Evolutionary conservation across 2,888 invertebrate species (phyloP).

Genomic region (Laothoe populi): DNA sequence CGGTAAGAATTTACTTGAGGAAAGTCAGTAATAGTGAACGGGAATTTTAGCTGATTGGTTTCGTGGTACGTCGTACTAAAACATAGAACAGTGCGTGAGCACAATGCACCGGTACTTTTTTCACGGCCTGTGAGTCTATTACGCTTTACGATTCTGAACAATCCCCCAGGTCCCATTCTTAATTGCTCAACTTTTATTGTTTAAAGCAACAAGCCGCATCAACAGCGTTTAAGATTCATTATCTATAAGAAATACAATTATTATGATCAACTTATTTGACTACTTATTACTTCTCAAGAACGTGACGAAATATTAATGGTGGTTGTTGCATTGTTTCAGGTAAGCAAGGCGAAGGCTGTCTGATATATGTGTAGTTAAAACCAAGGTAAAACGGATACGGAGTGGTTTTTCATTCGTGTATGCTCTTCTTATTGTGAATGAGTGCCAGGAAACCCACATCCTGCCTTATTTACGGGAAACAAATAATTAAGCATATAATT

Average conservation of each 20-base stretch:
- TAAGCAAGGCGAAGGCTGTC: slow-evolving; percentile 42
- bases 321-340: slow-evolving; percentile 57
- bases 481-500: background rate
- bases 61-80: slow-evolving; percentile 12
- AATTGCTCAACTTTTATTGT: slow-evolving; percentile 63
- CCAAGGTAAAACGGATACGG: slow-evolving; percentile 27
- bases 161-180: slow-evolving; percentile 50
- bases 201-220: slow-evolving; percentile 62
- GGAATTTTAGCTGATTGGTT: slow-evolving; percentile 16
- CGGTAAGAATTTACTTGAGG: background rate
- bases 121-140: slow-evolving; percentile 52
- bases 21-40: slow-evolving; percentile 8
- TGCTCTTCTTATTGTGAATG: slow-evolving; percentile 11
- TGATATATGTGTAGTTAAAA: slow-evolving; percentile 8
- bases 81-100: slow-evolving; percentile 24
- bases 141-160: slow-evolving; percentile 42
- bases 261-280: slow-evolving; percentile 25
- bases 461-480: background rate
- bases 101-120: slow-evolving; percentile 51
- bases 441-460: slow-evolving; percentile 2
- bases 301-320: slow-evolving; percentile 35
- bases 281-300: slow-evolving; percentile 28
- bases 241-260: slow-evolving; percentile 19
- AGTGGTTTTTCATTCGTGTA: slow-evolving; percentile 23
- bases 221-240: slow-evolving; percentile 41